Conservation (phyloP, 2,113 vertebrate genomes). For the Talpa occidentalis region DNA sequence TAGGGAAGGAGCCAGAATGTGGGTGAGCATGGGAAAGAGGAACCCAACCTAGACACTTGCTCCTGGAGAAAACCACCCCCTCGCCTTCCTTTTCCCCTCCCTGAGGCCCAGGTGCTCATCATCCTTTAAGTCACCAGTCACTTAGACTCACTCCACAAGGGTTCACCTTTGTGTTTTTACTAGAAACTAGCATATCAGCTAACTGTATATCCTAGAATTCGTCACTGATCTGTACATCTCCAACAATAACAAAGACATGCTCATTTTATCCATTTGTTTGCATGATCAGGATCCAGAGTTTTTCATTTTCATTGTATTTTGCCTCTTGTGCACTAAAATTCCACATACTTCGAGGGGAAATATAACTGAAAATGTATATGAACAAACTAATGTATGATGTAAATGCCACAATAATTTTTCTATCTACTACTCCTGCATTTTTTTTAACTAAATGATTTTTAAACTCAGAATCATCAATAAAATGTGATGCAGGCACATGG, state of each 20-base stretch:
- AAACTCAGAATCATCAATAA: neutral
- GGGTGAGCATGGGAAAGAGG: neutral
- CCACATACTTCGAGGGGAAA: neutral
- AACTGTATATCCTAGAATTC: neutral
- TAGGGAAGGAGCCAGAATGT: neutral
- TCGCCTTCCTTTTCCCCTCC: neutral
- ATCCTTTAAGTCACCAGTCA: accelerated
- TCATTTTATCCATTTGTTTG: constrained; percentile 37
- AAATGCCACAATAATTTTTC: neutral
- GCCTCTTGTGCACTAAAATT: neutral
- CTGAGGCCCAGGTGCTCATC: neutral
- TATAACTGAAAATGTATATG: neutral
- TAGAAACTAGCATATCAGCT: neutral
- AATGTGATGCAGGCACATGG: neutral
- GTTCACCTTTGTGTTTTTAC: neutral
- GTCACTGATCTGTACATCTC: neutral
- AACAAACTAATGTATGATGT: constrained; percentile 11
- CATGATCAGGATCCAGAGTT: neutral
- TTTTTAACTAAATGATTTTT: neutral
- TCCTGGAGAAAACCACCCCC: neutral
- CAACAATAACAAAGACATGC: neutral
- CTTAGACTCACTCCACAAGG: neutral
- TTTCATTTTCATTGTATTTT: neutral
- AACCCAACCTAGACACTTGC: neutral
- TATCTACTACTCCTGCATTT: neutral